Evolutionary conservation across 2,888 invertebrate species (phyloP).

Genomic region (Cerastis rubricosa): DNA sequence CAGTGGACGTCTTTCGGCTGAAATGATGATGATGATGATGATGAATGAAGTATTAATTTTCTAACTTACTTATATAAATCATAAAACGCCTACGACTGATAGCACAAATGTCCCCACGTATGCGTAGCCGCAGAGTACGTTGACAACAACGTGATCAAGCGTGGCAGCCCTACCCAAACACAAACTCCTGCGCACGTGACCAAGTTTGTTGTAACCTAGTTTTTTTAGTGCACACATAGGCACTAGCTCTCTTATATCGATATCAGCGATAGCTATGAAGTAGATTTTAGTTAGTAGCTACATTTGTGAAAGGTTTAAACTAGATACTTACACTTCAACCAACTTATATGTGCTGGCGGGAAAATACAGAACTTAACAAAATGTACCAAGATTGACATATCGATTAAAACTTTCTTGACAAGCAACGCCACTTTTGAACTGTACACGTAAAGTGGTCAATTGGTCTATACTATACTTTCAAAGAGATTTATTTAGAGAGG

Average conservation of each 20-base stretch:
- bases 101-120: background rate
- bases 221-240: slow-evolving; percentile 13
- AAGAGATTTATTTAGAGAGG: background rate
- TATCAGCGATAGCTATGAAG: background rate
- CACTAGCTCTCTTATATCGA: background rate
- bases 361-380: too few species aligned
- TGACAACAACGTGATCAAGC: slow-evolving; percentile 24
- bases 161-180: slow-evolving; percentile 7
- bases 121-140: background rate
- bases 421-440: too few species aligned
- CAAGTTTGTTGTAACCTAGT: slow-evolving; percentile 26
- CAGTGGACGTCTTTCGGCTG: too few species aligned
- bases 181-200: slow-evolving; percentile 37
- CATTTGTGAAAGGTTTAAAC: background rate
- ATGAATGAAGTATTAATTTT: background rate
- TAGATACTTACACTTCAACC: background rate
- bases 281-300: background rate
- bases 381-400: too few species aligned
- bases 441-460: too few species aligned
- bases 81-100: background rate
- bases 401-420: too few species aligned
- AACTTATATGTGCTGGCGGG: too few species aligned
- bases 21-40: too few species aligned
- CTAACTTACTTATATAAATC: background rate
- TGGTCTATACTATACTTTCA: too few species aligned